Evolutionary conservation across 2,888 invertebrate genomes (phyloP).

Genomic region (Lucinisca nassula): DNA sequence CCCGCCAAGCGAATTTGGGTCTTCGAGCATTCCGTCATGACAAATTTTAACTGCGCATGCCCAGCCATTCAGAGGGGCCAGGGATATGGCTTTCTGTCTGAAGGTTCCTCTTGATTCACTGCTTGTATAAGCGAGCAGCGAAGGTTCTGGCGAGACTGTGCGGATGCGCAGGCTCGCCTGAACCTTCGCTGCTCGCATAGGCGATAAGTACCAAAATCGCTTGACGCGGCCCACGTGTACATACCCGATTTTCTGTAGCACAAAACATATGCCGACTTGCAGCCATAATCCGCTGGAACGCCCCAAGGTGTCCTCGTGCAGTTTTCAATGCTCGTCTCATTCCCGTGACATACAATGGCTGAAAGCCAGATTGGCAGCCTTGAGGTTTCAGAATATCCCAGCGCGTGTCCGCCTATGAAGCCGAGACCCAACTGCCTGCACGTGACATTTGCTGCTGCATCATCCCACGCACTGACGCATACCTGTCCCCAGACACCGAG

Average conservation of each 20-base stretch:
- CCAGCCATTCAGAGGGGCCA: too few relatives aligned
- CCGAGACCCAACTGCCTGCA: slow-evolving; percentile 77
- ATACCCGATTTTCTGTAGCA: slow-evolving; percentile 75
- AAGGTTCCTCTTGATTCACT: too few relatives aligned
- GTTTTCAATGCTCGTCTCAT: slow-evolving; percentile 73
- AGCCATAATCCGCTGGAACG: slow-evolving; percentile 65
- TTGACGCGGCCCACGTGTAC: too few relatives aligned
- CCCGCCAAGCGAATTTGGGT: too few relatives aligned
- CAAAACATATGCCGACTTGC: slow-evolving; percentile 73
- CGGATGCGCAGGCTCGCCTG: too few relatives aligned
- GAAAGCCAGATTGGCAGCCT: slow-evolving; percentile 81
- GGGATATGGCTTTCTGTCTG: too few relatives aligned
- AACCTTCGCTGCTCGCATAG: too few relatives aligned
- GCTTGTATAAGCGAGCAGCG: too few relatives aligned
- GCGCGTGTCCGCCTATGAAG: slow-evolving; percentile 75
- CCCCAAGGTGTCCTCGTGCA: slow-evolving; percentile 74
- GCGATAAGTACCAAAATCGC: too few relatives aligned
- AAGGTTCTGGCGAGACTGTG: too few relatives aligned
- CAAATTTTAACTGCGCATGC: too few relatives aligned
- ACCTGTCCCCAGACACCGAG: slow-evolving; percentile 92
- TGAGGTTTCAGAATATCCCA: slow-evolving; percentile 64
- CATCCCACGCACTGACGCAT: slow-evolving; percentile 92
- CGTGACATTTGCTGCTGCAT: slow-evolving; percentile 91
- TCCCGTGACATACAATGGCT: slow-evolving; percentile 88
- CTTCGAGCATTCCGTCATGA: too few relatives aligned